These are phyloP conservation scores for Myocastor coypus DNA, from an alignment of 2,113 vertebrate genomes.

Conservation along the genomic window DNA sequence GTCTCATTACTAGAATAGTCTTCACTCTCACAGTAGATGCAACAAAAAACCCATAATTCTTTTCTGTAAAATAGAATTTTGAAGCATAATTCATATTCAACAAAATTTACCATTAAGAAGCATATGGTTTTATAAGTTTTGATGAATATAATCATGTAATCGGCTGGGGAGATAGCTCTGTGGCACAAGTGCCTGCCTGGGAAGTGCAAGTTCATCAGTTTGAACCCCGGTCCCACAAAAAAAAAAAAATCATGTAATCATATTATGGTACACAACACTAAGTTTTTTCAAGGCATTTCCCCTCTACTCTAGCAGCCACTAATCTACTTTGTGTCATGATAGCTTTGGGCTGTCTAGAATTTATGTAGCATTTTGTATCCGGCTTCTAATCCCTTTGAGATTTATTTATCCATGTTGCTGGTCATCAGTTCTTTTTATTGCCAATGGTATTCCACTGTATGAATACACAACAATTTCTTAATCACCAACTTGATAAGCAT, in stretches of 20 bases:
- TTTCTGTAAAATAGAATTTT: conserved; percentile 52
- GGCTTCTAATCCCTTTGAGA: conserved; percentile 10
- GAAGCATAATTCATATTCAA: conserved; percentile 14
- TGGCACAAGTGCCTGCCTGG: no score
- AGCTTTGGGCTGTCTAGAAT: conserved; percentile 21
- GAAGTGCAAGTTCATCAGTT: no score
- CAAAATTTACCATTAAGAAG: conserved; percentile 7
- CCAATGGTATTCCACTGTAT: background rate
- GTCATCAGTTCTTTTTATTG: background rate
- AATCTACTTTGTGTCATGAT: background rate
- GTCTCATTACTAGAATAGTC: background rate
- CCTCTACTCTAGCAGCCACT: background rate
- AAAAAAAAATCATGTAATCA: background rate
- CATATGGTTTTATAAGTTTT: background rate
- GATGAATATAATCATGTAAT: background rate
- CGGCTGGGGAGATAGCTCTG: no score
- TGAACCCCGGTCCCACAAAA: no score
- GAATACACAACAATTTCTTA: background rate
- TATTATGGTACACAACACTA: conserved; percentile 14
- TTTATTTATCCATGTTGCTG: background rate
- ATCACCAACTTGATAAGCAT: background rate
- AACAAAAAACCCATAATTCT: background rate
- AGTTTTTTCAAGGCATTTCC: background rate
- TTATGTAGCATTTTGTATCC: conserved; percentile 23
- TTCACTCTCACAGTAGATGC: background rate